Conservation (phyloP, 2,797 vertebrate genomes). For the Pipistrellus kuhlii region DNA sequence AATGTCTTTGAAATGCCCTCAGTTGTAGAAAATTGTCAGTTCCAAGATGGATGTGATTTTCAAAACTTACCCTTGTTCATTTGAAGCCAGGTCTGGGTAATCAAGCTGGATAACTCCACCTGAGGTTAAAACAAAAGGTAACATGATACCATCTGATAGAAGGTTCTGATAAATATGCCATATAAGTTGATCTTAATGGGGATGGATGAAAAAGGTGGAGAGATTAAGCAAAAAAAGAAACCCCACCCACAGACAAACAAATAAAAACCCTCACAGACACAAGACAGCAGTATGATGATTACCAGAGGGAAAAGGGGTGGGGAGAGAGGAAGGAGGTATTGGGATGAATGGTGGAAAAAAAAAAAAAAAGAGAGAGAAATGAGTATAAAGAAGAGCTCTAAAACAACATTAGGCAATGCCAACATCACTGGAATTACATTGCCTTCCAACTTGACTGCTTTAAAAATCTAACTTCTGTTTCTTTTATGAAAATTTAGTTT, state of each 20-base stretch:
- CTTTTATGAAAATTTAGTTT: conserved; percentile 53
- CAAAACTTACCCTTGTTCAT: conserved; percentile 11
- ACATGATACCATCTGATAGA: conserved; percentile 24
- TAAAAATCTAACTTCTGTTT: conserved; percentile 59
- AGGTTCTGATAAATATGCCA: neutral
- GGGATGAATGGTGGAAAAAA: neutral
- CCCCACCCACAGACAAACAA: too few species aligned
- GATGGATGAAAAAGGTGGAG: neutral
- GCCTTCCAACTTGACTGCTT: conserved; percentile 19
- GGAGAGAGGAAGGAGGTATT: neutral
- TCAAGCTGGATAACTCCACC: conserved; percentile 41
- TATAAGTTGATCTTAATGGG: conserved; percentile 17
- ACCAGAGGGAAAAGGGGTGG: neutral
- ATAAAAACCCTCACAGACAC: neutral
- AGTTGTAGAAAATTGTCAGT: conserved; percentile 23
- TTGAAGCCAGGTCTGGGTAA: neutral
- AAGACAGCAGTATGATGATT: neutral
- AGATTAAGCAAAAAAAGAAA: neutral
- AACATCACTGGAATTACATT: conserved; percentile 17
- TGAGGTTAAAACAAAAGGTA: conserved; percentile 65
- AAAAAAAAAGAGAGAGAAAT: neutral
- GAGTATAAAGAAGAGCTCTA: conserved; percentile 24
- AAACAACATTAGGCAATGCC: conserved; percentile 13
- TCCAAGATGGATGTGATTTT: conserved; percentile 32
- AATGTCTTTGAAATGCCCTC: conserved; percentile 45